These are phyloP conservation scores for Amblyornis subalaris DNA, from an alignment of 2,113 vertebrate genomes.

Conservation along the genomic window DNA sequence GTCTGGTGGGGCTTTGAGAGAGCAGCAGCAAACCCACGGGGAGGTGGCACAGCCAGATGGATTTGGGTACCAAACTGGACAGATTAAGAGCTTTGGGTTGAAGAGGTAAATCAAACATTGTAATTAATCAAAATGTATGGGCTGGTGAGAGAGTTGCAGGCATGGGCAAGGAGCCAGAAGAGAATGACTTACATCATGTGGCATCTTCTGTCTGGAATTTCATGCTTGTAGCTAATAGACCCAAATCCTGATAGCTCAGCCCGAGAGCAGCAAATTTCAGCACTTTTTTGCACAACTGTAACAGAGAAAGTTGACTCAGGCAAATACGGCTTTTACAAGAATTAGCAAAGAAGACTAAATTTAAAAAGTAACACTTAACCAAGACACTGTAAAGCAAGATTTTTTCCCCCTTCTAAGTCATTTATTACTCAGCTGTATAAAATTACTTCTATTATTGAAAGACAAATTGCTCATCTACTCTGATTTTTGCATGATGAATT, in stretches of 20 bases:
- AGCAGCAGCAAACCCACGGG: not conserved
- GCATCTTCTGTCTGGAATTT: not conserved
- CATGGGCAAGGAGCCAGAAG: not conserved
- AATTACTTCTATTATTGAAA: conserved; percentile 25
- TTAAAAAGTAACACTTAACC: not conserved
- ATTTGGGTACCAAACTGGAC: accelerated
- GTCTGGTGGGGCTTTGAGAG: not conserved
- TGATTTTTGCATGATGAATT: conserved; percentile 7
- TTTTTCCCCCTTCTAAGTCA: not conserved
- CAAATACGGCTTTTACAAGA: conserved; percentile 17
- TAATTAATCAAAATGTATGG: not conserved
- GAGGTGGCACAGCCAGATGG: not conserved
- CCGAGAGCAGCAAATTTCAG: not conserved
- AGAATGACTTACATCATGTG: not conserved
- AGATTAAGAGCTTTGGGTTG: not conserved
- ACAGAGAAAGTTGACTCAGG: not conserved
- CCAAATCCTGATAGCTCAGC: not conserved
- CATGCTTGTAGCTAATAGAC: not conserved
- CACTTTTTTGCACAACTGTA: not conserved
- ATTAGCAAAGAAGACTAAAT: conserved; percentile 6
- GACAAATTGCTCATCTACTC: conserved; percentile 35
- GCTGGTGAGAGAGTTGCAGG: not conserved
- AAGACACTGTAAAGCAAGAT: not conserved
- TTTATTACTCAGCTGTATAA: conserved; percentile 42
- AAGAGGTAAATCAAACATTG: not conserved